Evolutionary conservation across 2,797 vertebrate species (phyloP), one percentile per base, ranked within the genome.

Genomic region (Halcyon badia): DNA sequence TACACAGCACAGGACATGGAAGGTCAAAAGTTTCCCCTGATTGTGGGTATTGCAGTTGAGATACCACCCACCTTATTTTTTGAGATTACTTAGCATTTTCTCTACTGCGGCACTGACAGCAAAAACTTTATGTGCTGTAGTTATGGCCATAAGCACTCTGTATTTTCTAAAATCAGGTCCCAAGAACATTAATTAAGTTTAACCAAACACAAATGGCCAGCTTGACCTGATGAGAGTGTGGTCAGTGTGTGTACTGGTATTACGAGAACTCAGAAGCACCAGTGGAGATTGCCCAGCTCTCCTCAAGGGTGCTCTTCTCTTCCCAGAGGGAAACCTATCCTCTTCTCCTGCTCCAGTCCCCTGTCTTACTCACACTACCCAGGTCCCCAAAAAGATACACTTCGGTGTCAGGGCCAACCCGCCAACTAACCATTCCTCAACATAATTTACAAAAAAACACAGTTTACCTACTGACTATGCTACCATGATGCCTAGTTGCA

Each of bases 1-100:
- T 57, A 44, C 64, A 87, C 24, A 46, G 68, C 26, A 58, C 20
- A 70, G 71, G 51, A 94, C 21, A 79, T 24, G 17, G 84, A 77
- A 94, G 62, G 84, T 89, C 90, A 89, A 88, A 91, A 84, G 71
- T 84, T 87, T 84, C 26, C 70, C 57, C 46, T 89, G 75, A 89
- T 80, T 89, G 80, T 77, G 64, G 88, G 62, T 91, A 83, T 71
- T 54, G 69, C 44, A 65, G n/a, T 49, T 84, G 76, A 86, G 70
- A 90, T 78, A 94, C 56, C 58, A 75, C 33, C 35, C 61, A 89
- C 69, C 42, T 90, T 49, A 88, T 92, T 75, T 71, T 94, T 68
- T 69, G 30, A 69, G 19, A 69, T 54, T 85, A 49, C 33, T 93
- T 93, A 80, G 46, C 37, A 83, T 93, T 79, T 54, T 69, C 49